Conservation (phyloP, 2,797 vertebrate species). For the Threskiornis aethiopicus region DNA sequence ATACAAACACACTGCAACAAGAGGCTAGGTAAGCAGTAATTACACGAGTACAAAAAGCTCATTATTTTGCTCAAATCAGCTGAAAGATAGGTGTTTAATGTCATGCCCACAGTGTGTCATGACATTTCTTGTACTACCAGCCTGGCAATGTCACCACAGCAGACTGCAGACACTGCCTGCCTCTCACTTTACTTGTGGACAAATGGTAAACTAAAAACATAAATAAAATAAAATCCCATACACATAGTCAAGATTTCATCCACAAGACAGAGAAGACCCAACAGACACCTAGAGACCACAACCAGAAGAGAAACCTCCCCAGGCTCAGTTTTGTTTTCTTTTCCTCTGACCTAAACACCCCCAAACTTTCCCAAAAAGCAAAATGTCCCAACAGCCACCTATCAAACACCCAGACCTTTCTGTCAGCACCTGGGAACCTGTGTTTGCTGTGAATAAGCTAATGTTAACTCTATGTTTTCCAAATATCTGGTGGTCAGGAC, state of each 20-base stretch:
- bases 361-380: background rate
- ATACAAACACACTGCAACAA: background rate
- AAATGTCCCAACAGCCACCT: background rate
- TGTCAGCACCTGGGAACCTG: background rate
- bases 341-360: background rate
- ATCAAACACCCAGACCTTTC: background rate
- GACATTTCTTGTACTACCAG: background rate
- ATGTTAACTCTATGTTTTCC: background rate
- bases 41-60: background rate
- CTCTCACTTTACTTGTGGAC: background rate
- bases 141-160: background rate
- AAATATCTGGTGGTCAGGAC: background rate
- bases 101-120: fast-evolving
- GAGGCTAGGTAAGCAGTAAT: background rate
- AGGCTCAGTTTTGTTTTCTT: background rate
- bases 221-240: background rate
- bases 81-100: background rate
- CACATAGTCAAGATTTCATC: background rate
- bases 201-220: background rate
- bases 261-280: background rate
- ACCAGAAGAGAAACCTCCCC: background rate
- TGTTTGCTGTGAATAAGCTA: background rate
- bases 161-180: background rate
- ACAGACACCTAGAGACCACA: background rate
- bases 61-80: background rate